A percentile compares a stretch with the other conserved stretches of the same genome.
Evolutionary conservation across 2,888 invertebrate genomes (phyloP).

Genomic region (Ferrisia virgata): DNA sequence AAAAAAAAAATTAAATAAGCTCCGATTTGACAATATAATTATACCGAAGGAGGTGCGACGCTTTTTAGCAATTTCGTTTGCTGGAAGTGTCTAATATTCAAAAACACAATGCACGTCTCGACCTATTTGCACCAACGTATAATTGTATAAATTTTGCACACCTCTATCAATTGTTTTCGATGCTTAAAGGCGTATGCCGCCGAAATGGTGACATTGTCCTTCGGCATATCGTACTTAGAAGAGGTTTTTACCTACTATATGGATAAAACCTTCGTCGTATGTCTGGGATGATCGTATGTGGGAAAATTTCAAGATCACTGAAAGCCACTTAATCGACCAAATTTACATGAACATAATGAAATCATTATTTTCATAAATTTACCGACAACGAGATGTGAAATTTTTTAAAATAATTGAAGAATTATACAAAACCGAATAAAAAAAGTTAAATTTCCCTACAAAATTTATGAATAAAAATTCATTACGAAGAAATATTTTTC

Average conservation of each 20-base stretch:
- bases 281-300: no score
- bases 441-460: no score
- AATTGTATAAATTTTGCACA: slow-evolving; percentile 4
- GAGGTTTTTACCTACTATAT: no score
- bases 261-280: background rate
- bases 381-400: no score
- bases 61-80: background rate
- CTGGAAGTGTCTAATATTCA: background rate
- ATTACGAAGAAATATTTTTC: no score
- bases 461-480: no score
- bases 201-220: background rate
- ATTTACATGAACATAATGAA: no score
- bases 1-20: background rate
- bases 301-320: no score
- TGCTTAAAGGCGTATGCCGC: background rate
- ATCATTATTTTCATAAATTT: no score
- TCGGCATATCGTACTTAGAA: background rate
- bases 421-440: no score
- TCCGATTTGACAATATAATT: slow-evolving; percentile 14
- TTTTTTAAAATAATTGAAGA: no score
- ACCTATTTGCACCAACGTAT: background rate
- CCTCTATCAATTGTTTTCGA: background rate
- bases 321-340: no score
- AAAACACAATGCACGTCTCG: background rate
- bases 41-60: background rate